phyloP scores from a whole-genome alignment of 2,888 invertebrate species.

The Limnephilus marmoratus region DNA sequence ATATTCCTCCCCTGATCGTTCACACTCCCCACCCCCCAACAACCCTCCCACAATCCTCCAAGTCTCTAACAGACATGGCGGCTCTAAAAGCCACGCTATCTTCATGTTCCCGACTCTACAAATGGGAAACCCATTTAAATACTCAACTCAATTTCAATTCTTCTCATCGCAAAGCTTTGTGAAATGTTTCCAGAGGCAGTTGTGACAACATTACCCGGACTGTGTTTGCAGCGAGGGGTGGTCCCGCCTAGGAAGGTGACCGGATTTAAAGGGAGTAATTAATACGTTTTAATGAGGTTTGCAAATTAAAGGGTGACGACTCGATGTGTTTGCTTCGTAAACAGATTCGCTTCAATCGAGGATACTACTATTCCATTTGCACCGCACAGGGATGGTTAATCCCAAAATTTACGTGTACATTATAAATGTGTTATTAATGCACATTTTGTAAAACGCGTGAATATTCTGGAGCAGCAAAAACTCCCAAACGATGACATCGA shows the following conservation, averaged over 20 bases:
- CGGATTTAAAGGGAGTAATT: conserved; percentile 51
- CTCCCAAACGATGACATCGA: too few relatives aligned
- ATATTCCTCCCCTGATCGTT: conserved; percentile 35
- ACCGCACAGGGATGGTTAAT: background rate
- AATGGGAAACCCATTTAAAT: conserved; percentile 79
- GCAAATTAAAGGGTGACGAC: conserved; percentile 25
- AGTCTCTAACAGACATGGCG: conserved; percentile 70
- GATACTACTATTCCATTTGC: background rate
- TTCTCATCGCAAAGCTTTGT: conserved; percentile 74
- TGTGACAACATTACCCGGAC: conserved; percentile 39
- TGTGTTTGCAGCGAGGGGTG: conserved; percentile 17
- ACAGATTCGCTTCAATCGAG: background rate
- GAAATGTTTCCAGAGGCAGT: conserved; percentile 68
- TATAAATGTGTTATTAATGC: too few relatives aligned
- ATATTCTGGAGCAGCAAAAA: too few relatives aligned
- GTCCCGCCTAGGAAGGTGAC: conserved; percentile 21
- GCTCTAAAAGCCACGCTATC: conserved; percentile 78
- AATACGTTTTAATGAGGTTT: conserved; percentile 52
- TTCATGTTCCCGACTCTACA: conserved; percentile 77
- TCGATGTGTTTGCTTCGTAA: background rate
- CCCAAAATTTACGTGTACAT: too few relatives aligned
- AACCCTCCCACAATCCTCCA: background rate
- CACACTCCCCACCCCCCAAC: background rate
- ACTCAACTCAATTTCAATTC: conserved; percentile 77
- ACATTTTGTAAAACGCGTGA: too few relatives aligned